Evolutionary conservation across 2,888 invertebrate species (phyloP), one percentile per base, ranked within the genome.

Genomic region (Rhorus exstirpatorius): DNA sequence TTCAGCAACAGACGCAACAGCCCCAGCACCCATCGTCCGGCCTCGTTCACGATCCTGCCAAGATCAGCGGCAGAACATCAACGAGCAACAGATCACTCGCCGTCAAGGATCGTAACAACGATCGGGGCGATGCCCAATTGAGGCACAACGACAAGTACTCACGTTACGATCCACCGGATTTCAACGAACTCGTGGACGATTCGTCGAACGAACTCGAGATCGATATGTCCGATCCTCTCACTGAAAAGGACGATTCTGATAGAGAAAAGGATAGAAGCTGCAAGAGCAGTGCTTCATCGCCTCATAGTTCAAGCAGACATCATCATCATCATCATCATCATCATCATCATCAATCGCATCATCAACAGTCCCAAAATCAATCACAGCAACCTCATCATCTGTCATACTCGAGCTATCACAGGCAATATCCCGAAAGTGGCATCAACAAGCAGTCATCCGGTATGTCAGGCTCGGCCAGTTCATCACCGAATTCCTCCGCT

Each of bases 161-260:
- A 0, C 94, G 95, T 80, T 97, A 96, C 92, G 96, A 96, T 79
- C 95, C 95, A 4, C 95, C 95, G 1, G 96, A 96, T 90, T 97
- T 97, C 89, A 96, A 96, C 91, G 97, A 97, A 90, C 93, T 87
- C 61, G 96, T 96, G 4, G 96, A 96, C 91, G 96, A 96, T 87
- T 96, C 96, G 49, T 96, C 96, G 79, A 96, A 96, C 89, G 96
- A 97, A 89, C 91, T 97, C 74, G 96, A 97, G 92, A 97, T 97
- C 87, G 96, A 96, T 90, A 96, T 96, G 95, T 96, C 96, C 0
- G 96, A 96, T 86, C 94, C 96, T 53, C 94, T 94, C 26, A 94
- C 94, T n/a, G 96, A 96, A 74, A 95, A 94, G 87, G 95, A 95
- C 74, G 95, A 96, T 14, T 93, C 93, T 8, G 95, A 95, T 44